Evolutionary conservation across 2,888 invertebrate genomes (phyloP).

Genomic region (Drosophila kuntzei): DNA sequence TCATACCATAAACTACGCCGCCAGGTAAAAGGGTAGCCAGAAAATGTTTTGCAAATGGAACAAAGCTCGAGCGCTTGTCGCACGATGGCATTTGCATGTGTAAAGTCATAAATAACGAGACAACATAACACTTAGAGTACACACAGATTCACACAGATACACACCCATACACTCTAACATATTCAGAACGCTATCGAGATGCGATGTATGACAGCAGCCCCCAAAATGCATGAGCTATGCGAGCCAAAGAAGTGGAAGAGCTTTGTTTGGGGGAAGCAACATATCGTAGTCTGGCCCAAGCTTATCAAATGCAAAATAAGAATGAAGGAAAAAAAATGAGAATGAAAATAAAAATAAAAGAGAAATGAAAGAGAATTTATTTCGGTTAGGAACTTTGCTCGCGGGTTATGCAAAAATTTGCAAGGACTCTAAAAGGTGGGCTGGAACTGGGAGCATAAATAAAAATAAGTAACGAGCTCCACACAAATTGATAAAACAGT

Average conservation of each 20-base stretch:
- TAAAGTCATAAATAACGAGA: constrained; percentile 83
- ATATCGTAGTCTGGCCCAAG: constrained; percentile 58
- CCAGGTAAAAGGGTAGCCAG: constrained; percentile 60
- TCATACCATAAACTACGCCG: constrained; percentile 77
- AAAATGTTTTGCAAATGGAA: constrained; percentile 50
- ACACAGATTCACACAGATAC: constrained; percentile 35
- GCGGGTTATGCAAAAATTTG: constrained; percentile 79
- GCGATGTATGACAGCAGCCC: constrained; percentile 71
- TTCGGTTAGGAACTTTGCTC: constrained; percentile 78
- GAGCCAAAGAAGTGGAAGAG: constrained; percentile 5
- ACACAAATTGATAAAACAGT: constrained; percentile 79
- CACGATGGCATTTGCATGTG: constrained; percentile 82
- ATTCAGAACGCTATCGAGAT: constrained; percentile 65
- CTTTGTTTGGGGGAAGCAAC: constrained; percentile 49
- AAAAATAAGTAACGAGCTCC: constrained; percentile 78
- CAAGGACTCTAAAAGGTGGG: constrained; percentile 49
- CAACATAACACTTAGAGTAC: constrained; percentile 75
- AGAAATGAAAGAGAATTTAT: constrained; percentile 63
- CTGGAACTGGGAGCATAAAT: constrained; percentile 58
- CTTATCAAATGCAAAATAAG: constrained; percentile 79
- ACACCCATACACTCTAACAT: constrained; percentile 29
- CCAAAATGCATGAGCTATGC: constrained; percentile 73
- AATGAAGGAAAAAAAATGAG: constrained; percentile 49
- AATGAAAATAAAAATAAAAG: constrained; percentile 52
- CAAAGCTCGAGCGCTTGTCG: constrained; percentile 77